Evolutionary conservation across 2,888 invertebrate genomes (phyloP).

Genomic region (Drosophila melanocephala): DNA sequence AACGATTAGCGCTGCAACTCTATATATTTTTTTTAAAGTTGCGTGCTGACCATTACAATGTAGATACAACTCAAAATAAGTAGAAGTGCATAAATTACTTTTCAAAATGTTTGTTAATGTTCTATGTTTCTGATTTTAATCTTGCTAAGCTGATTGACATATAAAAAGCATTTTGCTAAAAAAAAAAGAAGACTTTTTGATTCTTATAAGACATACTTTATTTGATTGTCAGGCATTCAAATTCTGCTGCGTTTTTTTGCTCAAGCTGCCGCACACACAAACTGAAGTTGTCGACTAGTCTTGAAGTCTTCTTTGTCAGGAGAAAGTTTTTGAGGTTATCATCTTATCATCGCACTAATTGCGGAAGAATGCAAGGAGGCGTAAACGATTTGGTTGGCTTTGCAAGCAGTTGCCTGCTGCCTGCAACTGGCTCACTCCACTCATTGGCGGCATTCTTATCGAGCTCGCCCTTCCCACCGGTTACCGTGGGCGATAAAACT

Average conservation of each 20-base stretch:
- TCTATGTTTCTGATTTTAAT: slow-evolving; percentile 3
- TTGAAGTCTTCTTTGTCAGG: slow-evolving; percentile 47
- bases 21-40: no score
- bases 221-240: slow-evolving; percentile 13
- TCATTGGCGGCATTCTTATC: slow-evolving; percentile 86
- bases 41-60: no score
- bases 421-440: slow-evolving; percentile 12
- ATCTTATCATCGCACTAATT: slow-evolving; percentile 55
- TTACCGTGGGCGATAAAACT: slow-evolving; percentile 91
- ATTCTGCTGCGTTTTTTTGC: background rate
- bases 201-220: slow-evolving; percentile 1
- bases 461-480: slow-evolving; percentile 97
- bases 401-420: slow-evolving; percentile 27
- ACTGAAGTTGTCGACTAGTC: slow-evolving; percentile 29
- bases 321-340: slow-evolving; percentile 48
- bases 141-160: background rate
- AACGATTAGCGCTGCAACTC: no score
- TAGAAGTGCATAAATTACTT: slow-evolving; percentile 4
- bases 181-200: background rate
- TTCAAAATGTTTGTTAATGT: background rate
- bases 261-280: slow-evolving; percentile 2
- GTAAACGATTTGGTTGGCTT: slow-evolving; percentile 48
- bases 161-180: background rate
- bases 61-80: slow-evolving; percentile 4
- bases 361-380: slow-evolving; percentile 53